Base-by-base conservation (phyloP, 2,113 vertebrate genomes). In the Gavia stellata region DNA sequence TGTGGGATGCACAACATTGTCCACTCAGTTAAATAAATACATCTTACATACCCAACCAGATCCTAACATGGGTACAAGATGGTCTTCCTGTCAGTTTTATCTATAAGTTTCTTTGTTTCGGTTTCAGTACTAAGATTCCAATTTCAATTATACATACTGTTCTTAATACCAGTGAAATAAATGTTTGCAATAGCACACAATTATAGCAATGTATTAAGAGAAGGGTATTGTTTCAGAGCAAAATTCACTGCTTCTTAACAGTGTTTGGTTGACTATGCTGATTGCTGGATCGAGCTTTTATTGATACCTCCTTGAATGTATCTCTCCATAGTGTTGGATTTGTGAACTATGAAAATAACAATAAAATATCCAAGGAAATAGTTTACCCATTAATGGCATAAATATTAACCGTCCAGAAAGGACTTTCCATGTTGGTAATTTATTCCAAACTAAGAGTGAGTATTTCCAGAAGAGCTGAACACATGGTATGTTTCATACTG, bases 401-500 rank as follows among this genome's bases (percentile, higher is more conserved):
- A 89, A 56, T n/a, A 71, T 33, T 67, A 81, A 55, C 31, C 15
- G 12, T 23, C 11, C 44, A 81, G 40, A 92, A 94, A 47, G 45
- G 17, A 72, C 47, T 74, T 84, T 50, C 12, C 29, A 59, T 17
- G 10, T 44, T 67, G 21, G 7, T 79, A 17, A 81, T 53, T 71
- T 65, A n/a, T 45, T 85, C 34, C 20, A 23, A 34, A 55, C 4
- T 24, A 31, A 34, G 56, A 88, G 5, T 16, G 72, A 47, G 9
- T 19, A 14, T 59, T 81, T 89, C 14, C 42, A 66, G 62, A 65
- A 20, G 2, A 50, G 49, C 19, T 29, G 52, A 75, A 65, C 44
- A 16, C 17, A 14, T 12, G 12, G 2, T 20, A 31, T 3, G 3
- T 38, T 87, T 29, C 2, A 0, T 53, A 47, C 14, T 80, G 9